Evolutionary conservation across 2,888 invertebrate species (phyloP), one percentile per base, ranked within the genome.

Genomic region (Pandemis cinnamomeana): DNA sequence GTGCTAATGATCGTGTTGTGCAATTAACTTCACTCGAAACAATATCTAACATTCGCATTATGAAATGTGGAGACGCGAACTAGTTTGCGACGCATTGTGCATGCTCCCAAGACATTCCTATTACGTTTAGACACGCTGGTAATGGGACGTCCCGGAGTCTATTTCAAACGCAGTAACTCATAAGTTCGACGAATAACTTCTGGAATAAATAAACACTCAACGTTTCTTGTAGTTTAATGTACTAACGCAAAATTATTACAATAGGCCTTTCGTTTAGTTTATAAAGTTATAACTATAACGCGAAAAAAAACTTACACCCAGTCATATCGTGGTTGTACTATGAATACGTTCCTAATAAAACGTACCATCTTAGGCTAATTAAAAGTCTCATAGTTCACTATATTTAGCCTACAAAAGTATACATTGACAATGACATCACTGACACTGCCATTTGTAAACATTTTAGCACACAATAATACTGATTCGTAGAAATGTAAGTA

Each of bases 21-120:
- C 15, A n/a, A 55, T 55, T 20, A 55, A 7, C 20, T 15, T 63
- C 55, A 63, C n/a, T 20, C 36, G 15, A 15, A 36, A 27, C 27
- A 36, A 69, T 64, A 63, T 62, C 27, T 67, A 67, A 67, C 67
- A 71, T 20, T 20, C 20, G 67, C 61, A 67, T 72, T 46, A 61
- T 20, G 53, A 44, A 55, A 41, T 53, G 15, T 15, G 20, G 41
- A 44, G 69, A 71, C 75, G 72, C 71, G 68, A 72, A 78, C 77
- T 80, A 77, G 74, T 77, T 71, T 62, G 46, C 78, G 64, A 67
- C 72, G 71, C 75, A 67, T 55, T 71, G 72, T 73, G 69, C 75
- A 75, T 75, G 77, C 71, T 72, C 44, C 72, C 69, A 69, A 67
- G 74, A 77, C 75, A 72, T 68, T 72, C 72, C 69, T 71, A 75